phyloP scores from a whole-genome alignment of 2,113 vertebrate genomes.

The Elgaria multicarinata region DNA sequence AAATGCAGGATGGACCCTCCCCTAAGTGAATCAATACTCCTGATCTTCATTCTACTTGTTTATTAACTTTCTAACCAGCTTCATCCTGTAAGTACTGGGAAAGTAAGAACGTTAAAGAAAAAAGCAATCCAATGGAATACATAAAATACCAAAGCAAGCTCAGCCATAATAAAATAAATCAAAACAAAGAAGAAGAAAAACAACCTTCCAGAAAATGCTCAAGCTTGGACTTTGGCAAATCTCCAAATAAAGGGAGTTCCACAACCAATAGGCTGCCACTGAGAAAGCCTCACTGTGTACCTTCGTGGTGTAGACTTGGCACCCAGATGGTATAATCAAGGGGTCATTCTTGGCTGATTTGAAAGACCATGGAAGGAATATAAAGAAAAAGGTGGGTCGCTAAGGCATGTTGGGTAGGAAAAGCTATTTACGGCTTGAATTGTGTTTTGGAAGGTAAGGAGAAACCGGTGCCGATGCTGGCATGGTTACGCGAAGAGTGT shows the following conservation, averaged over 20 bases:
- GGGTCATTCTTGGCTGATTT: slow-evolving; percentile 23
- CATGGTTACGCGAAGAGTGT: not conserved
- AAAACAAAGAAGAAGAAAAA: slow-evolving; percentile 5
- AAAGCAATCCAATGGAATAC: not conserved
- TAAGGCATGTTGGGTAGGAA: not conserved
- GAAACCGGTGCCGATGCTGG: not conserved
- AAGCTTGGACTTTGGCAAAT: not conserved
- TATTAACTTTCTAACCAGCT: not conserved
- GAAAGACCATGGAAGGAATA: not conserved
- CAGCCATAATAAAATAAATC: not conserved
- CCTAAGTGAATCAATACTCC: not conserved
- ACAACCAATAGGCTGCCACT: not conserved
- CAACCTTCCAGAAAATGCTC: not conserved
- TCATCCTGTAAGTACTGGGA: not conserved
- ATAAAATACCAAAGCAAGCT: not conserved
- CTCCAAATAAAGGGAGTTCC: slow-evolving; percentile 11
- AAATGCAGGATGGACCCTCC: not conserved
- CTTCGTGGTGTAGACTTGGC: slow-evolving; percentile 15
- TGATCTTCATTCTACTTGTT: not conserved
- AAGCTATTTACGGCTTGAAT: slow-evolving; percentile 17
- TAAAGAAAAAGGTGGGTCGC: not conserved
- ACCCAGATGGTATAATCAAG: slow-evolving; percentile 14
- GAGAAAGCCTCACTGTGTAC: not conserved
- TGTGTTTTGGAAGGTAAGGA: not conserved
- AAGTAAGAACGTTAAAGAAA: not conserved